Base-by-base conservation (phyloP, 2,113 vertebrate genomes). In the Ondatra zibethicus region DNA sequence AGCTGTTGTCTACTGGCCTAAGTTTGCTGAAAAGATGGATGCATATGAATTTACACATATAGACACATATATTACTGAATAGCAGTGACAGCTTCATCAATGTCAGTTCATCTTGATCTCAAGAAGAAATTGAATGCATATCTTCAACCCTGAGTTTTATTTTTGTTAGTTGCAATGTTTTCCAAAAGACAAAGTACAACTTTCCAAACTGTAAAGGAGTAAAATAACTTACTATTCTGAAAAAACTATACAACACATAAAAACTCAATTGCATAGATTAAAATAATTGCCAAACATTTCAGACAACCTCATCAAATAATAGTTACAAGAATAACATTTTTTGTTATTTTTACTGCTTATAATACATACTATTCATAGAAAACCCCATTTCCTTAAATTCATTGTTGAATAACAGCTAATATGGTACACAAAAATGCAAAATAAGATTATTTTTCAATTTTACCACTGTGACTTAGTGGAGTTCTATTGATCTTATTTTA, bases 401-500 rank as follows among this genome's bases (percentile, higher is more conserved):
- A 39, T 7, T 55, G n/a, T 13, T 76, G 42, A 85, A 16, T 39
- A 8, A 42, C 73, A 66, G 25, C 27, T 80, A 55, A 45, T 87
- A 29, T 68, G 16, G 36, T 73, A 61, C 36, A 77, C 47, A 27
- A 91, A 77, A 68, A 55, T 12, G 5, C 12, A 70, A 58, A 76
- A 82, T 13, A 8, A 61, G 33, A 25, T 82, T 68, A 58, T 33
- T 87, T 88, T 89, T 23, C 21, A 58, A 16, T 47, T 94, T 86
- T 78, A 47, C 55, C 13, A 77, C 0, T 61, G n/a, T 42, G 19
- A 63, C 39, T 23, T 88, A n/a, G 76, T 66, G 76, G 21, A 76
- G 88, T 85, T 77, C n/a, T 92, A 3, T 78, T 95, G 66, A 86
- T 80, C 52, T 76, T 80, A 76, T 88, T 86, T 92, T 68, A 66